Base-by-base conservation (phyloP, 2,113 vertebrate genomes). In the Geococcyx californianus region DNA sequence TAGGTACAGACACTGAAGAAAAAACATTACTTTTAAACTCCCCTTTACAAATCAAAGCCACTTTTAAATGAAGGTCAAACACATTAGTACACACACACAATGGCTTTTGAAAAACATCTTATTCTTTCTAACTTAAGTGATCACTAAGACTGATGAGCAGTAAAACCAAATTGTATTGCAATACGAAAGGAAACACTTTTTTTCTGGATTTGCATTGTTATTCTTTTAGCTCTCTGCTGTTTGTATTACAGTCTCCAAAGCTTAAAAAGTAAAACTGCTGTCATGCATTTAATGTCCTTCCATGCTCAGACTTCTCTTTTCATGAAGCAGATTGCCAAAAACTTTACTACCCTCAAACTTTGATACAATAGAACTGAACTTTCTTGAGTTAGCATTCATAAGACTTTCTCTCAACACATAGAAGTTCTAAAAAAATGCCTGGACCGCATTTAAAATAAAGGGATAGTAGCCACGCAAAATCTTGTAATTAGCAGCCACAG, bases 11-110 rank as follows among this genome's bases (percentile, higher is more conserved):
- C n/a, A 73, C 13, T 66, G 33, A 80, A 66, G 38, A 59, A 94
- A 91, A 95, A 58, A 58, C 51, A 85, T 18, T 10, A 69, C 21
- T 91, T 82, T 34, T 51, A 68, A 87, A 69, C 6, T 54, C 40
- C 28, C 23, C 7, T 63, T 91, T 73, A 60, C 23, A 87, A 87
- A 76, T 68, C 40, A 76, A 89, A 95, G 33, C 13, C 6, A 40
- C 55, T 60, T 93, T 82, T 73, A 79, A 91, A 69, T 55, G 70
- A 85, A 95, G 67, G 67, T 95, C 77, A 89, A 82, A 56, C 15
- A 55, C 13, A 73, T 77, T 47, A 31, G 36, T 56, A 81, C 19
- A 40, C 36, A 13, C 21, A 86, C 64, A 84, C 18, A 67, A 42
- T 28, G 25, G 16, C 17, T 87, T 95, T 85, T 81, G 54, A 21